Evolutionary conservation across 2,888 invertebrate genomes (phyloP), one percentile per base, ranked within the genome.

Genomic region (Gymnosoma rotundatum): DNA sequence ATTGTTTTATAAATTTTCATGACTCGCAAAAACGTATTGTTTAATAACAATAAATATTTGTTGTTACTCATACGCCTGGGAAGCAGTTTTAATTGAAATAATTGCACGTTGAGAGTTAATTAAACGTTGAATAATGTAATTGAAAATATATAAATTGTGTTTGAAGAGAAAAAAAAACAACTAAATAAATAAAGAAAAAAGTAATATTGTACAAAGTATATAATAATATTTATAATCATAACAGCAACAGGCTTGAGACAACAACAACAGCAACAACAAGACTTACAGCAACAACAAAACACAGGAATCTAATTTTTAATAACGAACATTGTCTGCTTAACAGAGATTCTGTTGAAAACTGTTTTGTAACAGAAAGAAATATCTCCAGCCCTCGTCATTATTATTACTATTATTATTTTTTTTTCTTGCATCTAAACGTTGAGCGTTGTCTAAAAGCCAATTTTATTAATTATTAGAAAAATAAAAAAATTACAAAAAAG

Each of bases 81-180:
- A 91, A 90, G 90, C 90, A 90, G 91, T 91, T 91, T 89, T 91
- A 91, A 92, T 91, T 92, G 91, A 91, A 91, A 92, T 91, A 92
- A 91, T 91, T 91, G 89, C 90, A 89, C 89, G 91, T 90, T 91
- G 89, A 92, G 89, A 92, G 91, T 91, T 92, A 92, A 91, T 92
- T 91, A 91, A 91, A 92, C 91, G 90, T 89, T 91, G 92, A 91
- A 91, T 91, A 91, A 89, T 91, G 89, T 91, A 91, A 91, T 91
- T 91, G 90, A 89, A 88, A 89, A 89, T 78, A 75, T 36, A 58
- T 21, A 56, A 64, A 67, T 42, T 67, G 38, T 60, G 45, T 72
- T 72, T 72, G 18, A 21, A 20, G 25, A 36, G 20, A n/a, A 45
- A 63, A 7, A 42, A 42, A 14, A 42, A 42, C 9, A 42, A 42